Percentiles rank a stretch among this genome's conserved stretches.
Evolutionary conservation across 2,113 vertebrate species (phyloP).

Genomic region (Microtus richardsoni): DNA sequence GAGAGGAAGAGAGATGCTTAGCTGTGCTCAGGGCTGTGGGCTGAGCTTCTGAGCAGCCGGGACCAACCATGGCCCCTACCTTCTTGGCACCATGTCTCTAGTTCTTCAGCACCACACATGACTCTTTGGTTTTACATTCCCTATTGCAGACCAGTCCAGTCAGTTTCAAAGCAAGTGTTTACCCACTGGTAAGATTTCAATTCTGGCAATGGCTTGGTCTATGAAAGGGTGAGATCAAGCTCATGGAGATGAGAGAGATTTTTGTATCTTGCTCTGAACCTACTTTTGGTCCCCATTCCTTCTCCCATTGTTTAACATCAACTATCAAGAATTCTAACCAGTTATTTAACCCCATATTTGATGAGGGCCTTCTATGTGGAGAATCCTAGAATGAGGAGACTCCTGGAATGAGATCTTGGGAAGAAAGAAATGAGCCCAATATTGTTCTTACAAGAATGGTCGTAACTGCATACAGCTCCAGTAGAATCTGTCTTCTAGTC

Average conservation of each 20-base stretch:
- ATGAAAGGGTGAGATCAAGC: not conserved
- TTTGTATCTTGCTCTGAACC: not conserved
- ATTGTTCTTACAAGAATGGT: not conserved
- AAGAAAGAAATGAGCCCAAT: not conserved
- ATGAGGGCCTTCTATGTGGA: not conserved
- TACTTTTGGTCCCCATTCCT: not conserved
- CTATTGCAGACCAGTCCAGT: not conserved
- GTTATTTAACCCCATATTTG: not conserved
- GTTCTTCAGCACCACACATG: not conserved
- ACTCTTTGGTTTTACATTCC: not conserved
- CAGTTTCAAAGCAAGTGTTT: slow-evolving; percentile 27
- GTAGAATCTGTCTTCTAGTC: not conserved
- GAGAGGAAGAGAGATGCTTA: not conserved
- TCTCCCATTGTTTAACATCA: not conserved
- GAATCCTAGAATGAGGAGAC: not conserved
- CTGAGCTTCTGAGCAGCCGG: not conserved
- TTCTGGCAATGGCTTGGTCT: not conserved
- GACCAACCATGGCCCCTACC: not conserved
- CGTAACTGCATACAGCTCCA: not conserved
- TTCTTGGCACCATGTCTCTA: not conserved
- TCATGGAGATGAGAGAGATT: not conserved
- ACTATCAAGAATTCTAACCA: not conserved
- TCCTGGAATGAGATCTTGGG: not conserved
- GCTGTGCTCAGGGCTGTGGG: not conserved
- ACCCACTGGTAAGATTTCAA: not conserved